Evolutionary conservation across 2,113 vertebrate species (phyloP).

Genomic region (Astur gentilis): DNA sequence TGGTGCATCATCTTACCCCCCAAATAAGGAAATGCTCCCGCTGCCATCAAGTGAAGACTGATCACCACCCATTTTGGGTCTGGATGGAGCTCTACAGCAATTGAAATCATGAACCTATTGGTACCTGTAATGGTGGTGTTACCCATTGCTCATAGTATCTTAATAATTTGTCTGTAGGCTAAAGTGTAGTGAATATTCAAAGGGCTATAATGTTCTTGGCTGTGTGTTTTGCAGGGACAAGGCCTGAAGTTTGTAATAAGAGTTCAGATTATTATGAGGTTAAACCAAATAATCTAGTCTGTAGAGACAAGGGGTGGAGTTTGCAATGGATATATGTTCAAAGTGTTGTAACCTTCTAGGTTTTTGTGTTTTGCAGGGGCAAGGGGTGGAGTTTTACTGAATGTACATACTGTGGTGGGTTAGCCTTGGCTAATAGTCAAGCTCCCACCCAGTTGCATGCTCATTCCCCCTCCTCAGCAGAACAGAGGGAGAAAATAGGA

Average conservation of each 20-base stretch:
- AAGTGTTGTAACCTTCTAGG: not conserved
- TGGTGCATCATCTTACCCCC: not conserved
- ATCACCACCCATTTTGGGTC: not conserved
- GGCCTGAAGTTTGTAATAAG: not conserved
- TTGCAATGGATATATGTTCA: not conserved
- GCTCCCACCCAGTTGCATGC: too few relatives aligned
- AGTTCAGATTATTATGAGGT: not conserved
- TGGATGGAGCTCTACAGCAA: not conserved
- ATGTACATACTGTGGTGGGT: not conserved
- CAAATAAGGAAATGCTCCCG: not conserved
- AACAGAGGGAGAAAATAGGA: too few relatives aligned
- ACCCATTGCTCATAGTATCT: not conserved
- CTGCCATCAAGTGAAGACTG: not conserved
- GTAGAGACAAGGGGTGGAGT: not conserved
- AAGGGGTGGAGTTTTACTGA: not conserved
- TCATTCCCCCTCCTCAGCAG: too few relatives aligned
- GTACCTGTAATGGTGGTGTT: not conserved
- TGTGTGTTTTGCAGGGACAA: not conserved
- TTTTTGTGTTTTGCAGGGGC: not conserved
- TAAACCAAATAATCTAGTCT: not conserved
- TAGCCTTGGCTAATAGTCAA: not conserved
- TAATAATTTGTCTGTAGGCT: not conserved
- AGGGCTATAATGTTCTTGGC: not conserved
- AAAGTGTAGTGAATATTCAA: not conserved
- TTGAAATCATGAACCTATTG: too few relatives aligned